Evolutionary conservation across 2,888 invertebrate genomes (phyloP), one percentile per base, ranked within the genome.

Genomic region (Sipha maydis): DNA sequence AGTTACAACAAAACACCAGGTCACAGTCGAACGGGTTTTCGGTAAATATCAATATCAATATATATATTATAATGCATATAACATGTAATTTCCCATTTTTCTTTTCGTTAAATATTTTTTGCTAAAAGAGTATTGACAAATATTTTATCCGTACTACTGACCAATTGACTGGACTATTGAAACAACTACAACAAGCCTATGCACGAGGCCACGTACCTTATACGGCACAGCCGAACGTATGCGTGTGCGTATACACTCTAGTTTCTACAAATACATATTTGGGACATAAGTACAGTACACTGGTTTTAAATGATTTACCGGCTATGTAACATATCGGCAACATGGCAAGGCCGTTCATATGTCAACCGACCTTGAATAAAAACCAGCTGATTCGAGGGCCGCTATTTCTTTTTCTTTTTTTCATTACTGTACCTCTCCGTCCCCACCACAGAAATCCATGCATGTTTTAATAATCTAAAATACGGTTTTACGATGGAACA

Each of bases 301-400:
- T 77, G 85, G 77, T 85, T 85, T 67, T 76, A 48, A 85, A 85
- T 38, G 77, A 78, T 85, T 85, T 85, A 69, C 77, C 69, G 85
- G 78, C 85, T 41, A 76, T 48, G n/a, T 85, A 78, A 28, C 41
- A 67, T 48, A 75, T 73, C 88, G 88, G 88, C 88, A 88, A 88
- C 88, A 41, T 88, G 75, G 88, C 88, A 88, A 88, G 88, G 88
- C 34, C 88, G 82, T 82, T 9, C 82, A 61, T 88, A 80, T 82
- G 88, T 88, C 88, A 82, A 88, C 88, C 82, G 88, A 88, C 88
- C 88, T 88, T 88, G 88, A 88, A 82, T 75, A 78, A 85, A 78
- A 48, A 61, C 41, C 88, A 88, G 82, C 88, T 88, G 88, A 82
- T 77, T 80, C 61, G 80, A 88, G 88, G 67, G 82, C 75, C 88